Evolutionary conservation across 2,888 invertebrate genomes (phyloP), one percentile per base, ranked within the genome.

Genomic region (Thera britannica): DNA sequence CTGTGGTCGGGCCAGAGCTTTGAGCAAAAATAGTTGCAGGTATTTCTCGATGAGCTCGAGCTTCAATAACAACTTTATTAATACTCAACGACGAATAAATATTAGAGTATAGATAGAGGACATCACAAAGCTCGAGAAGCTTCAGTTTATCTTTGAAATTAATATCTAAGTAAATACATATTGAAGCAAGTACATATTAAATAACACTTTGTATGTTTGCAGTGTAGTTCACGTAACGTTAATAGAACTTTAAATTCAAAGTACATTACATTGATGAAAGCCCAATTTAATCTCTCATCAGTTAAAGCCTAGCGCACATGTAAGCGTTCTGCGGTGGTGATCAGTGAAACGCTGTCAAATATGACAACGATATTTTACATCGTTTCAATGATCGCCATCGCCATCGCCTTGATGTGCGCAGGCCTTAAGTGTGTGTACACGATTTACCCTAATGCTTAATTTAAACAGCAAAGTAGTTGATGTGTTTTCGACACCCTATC

Each of bases 401-500:
- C 23, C 23, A 23, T 23, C 23, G 23, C 23, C 23, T 23, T 23
- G 23, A 23, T 23, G 23, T 23, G 23, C 23, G 23, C 23, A 23
- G 23, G 23, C 23, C 23, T 34, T 65, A 62, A 35, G 54, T 55
- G 58, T 62, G 57, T 38, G 62, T 59, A 55, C 52, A 41, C 23
- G 38, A 57, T 9, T 62, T 48, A 58, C 51, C 65, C 41, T 58
- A 65, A 65, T 59, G 76, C 74, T 75, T 77, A 72, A 73, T 75
- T 64, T 55, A 70, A 71, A 70, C 66, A 71, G 72, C 61, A 75
- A 78, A 84, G 81, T 78, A 77, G 83, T 83, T 82, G 81, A 85
- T 87, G 83, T 79, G 61, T 82, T 84, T 88, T 74, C 75, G 80
- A 82, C 90, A 87, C 92, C 92, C 90, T 87, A 84, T 79, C 73